A percentile compares a stretch with the other conserved stretches of the same genome.
Conservation (phyloP, 2,113 vertebrate genomes). For the Nestor notabilis region DNA sequence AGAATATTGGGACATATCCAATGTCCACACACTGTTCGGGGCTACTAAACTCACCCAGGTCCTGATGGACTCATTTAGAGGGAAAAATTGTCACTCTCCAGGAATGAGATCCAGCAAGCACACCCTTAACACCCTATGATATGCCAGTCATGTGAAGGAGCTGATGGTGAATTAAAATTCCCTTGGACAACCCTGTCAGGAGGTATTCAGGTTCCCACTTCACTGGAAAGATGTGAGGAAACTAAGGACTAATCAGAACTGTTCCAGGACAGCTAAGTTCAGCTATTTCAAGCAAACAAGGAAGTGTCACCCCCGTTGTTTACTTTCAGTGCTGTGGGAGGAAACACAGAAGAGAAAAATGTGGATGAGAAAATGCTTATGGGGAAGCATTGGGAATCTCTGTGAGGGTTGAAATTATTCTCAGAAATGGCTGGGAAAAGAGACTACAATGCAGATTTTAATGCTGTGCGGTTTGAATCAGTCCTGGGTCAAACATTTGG, state of each 20-base stretch:
- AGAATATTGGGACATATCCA: conserved; percentile 84
- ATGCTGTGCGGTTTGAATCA: conserved; percentile 30
- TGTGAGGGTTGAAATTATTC: background rate
- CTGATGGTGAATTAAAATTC: background rate
- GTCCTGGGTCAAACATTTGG: conserved; percentile 56
- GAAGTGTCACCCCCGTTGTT: background rate
- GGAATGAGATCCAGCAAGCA: conserved; percentile 85
- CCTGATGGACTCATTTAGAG: conserved; percentile 87
- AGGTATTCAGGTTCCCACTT: background rate
- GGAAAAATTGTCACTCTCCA: conserved; percentile 89
- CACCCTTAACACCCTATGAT: conserved; percentile 84
- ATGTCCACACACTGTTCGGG: conserved; percentile 84
- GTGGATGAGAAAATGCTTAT: background rate
- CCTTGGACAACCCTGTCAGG: background rate
- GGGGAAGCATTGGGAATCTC: background rate
- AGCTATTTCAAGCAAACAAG: background rate
- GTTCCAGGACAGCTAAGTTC: background rate
- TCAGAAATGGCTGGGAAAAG: background rate
- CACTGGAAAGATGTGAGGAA: background rate
- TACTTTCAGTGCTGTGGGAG: background rate
- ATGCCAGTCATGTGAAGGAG: conserved; percentile 75
- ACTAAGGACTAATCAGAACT: background rate
- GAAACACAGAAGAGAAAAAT: background rate
- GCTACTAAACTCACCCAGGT: conserved; percentile 90
- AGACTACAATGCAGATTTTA: conserved; percentile 20